phyloP scores from a whole-genome alignment of 2,113 vertebrate genomes.

The Bucco capensis region DNA sequence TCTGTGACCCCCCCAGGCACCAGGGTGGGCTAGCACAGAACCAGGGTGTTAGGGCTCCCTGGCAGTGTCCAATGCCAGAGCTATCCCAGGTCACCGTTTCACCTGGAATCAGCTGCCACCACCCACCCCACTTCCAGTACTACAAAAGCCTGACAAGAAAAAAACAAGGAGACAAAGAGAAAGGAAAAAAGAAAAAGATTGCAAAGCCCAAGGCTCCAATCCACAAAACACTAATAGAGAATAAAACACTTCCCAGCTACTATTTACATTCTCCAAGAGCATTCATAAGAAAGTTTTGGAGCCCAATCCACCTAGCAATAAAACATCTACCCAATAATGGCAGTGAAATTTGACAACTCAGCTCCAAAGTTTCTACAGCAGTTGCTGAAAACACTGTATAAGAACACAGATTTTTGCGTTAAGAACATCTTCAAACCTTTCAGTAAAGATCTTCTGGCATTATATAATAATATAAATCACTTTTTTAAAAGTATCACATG shows the following conservation, averaged over 20 bases:
- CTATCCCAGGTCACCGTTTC: not conserved
- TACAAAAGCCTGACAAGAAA: not conserved
- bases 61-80: rapidly evolving
- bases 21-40: rapidly evolving
- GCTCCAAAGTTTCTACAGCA: not conserved
- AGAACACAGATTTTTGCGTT: not conserved
- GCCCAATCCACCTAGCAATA: not conserved
- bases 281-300: not conserved
- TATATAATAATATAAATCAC: not conserved
- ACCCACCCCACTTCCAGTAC: rapidly evolving
- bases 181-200: not conserved
- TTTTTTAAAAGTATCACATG: not conserved
- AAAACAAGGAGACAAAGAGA: not conserved
- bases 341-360: not conserved
- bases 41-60: not conserved
- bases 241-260: not conserved
- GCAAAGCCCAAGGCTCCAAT: not conserved
- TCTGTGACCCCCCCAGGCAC: not conserved
- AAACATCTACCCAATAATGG: not conserved
- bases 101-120: not conserved
- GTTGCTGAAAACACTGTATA: not conserved
- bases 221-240: not conserved
- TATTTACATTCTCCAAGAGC: not conserved
- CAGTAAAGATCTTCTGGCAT: not conserved
- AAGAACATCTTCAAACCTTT: not conserved